Evolutionary conservation across 2,113 vertebrate genomes (phyloP), one percentile per base, ranked within the genome.

Genomic region (Apus apus): DNA sequence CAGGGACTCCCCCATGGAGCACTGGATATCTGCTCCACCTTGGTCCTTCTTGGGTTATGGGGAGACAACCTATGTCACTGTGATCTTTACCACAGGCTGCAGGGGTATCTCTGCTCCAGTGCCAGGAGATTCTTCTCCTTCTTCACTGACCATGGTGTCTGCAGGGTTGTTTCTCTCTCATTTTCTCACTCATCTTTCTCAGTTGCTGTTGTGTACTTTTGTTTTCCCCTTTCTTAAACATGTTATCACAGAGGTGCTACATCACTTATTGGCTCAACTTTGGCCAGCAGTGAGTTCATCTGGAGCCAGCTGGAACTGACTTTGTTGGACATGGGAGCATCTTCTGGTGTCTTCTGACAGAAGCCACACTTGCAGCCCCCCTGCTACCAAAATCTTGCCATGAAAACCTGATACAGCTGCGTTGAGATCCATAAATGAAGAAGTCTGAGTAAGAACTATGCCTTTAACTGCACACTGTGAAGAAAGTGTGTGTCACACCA

Each of bases 1-100:
- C 1, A 0, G 30, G 67, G 2, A 7, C 2, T 56, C 7, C 13
- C 30, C 34, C 15, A 17, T 0, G 1, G 30, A 10, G 18, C 32
- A 62, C 14, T 46, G 46, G 46, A 18, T 17, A 46, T 56, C 11
- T 56, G 22, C 38, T 62, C 38, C 6, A 15, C 3, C 0, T 0
- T 70, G 22, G 73, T 13, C 2, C 8, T 29, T 13, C 57, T 3
- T 48, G 18, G n/a, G 15, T 18, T 64, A 21, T 5, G 7, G 23
- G 4, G 38, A 5, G 8, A 27, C 32, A 54, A 9, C 7, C 20
- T 54, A 15, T 3, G 1, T 15, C 29, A 61, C 32, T 2, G 0
- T 14, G 8, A 15, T 8, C 40, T n/a, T 48, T 18, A 30, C 8
- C 45, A 62, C 0, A 43, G 2, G 54, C 16, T 87, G 17, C 14